A percentile compares a stretch with the other conserved stretches of the same genome.
phyloP scores from a whole-genome alignment of 2,888 invertebrate species.

The Dasypogon diadema region DNA sequence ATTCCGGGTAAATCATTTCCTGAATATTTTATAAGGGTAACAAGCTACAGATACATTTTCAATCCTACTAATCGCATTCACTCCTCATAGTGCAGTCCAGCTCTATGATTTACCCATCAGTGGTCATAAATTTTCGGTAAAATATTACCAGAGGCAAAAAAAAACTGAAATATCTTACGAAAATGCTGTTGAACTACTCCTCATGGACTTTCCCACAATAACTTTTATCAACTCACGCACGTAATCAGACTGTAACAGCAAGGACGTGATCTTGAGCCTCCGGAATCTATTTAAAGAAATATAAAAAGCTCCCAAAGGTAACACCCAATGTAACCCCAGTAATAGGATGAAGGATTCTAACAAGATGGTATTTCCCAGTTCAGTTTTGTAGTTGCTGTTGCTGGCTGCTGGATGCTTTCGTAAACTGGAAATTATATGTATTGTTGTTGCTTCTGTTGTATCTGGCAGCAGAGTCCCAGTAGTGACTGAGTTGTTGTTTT shows the following conservation, averaged over 20 bases:
- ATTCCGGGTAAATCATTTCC: no score
- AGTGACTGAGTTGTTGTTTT: not conserved
- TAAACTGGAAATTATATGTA: not conserved
- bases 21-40: no score
- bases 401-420: no score
- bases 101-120: not conserved
- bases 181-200: constrained; percentile 4
- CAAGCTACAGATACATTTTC: no score
- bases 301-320: constrained; percentile 37
- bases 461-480: not conserved
- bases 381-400: not conserved
- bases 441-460: constrained; percentile 6
- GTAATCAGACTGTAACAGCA: constrained; percentile 36
- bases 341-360: constrained; percentile 23
- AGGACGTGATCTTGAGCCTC: constrained; percentile 32
- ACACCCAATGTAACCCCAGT: not conserved
- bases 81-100: no score
- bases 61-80: no score
- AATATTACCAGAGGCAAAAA: constrained; percentile 4
- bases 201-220: constrained; percentile 15
- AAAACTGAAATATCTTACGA: not conserved
- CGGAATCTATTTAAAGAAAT: constrained; percentile 41
- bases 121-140: constrained; percentile 24
- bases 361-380: constrained; percentile 29
- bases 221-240: constrained; percentile 42